phyloP scores from a whole-genome alignment of 2,797 vertebrate genomes.

The Hoplostethus atlanticus region DNA sequence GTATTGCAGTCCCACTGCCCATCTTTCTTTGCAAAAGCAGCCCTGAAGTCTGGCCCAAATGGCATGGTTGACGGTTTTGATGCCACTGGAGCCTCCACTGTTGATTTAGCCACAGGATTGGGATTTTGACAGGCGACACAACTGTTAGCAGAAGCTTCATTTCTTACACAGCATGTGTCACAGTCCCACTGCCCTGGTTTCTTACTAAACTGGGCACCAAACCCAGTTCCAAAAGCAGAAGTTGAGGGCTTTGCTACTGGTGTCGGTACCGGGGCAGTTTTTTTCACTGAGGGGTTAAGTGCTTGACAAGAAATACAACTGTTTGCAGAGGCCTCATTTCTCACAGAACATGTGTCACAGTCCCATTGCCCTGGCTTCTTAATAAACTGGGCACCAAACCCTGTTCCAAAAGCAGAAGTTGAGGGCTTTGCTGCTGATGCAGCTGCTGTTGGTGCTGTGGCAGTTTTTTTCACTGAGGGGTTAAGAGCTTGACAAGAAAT shows the following conservation, averaged over 20 bases:
- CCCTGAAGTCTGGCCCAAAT: slow-evolving; percentile 55
- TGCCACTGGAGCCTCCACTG: slow-evolving; percentile 29
- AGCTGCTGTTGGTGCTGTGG: slow-evolving; percentile 2
- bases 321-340: slow-evolving; percentile 68
- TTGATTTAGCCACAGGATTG: slow-evolving; percentile 77
- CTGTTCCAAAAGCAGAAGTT: slow-evolving; percentile 55
- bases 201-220: slow-evolving; percentile 83
- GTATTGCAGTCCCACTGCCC: slow-evolving; percentile 64
- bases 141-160: slow-evolving; percentile 77
- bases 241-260: slow-evolving; percentile 29
- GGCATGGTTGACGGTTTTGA: slow-evolving; percentile 45
- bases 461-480: slow-evolving; percentile 54
- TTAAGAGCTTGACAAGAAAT: slow-evolving; percentile 78
- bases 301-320: slow-evolving; percentile 77
- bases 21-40: slow-evolving; percentile 65
- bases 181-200: slow-evolving; percentile 90
- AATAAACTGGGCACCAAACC: slow-evolving; percentile 77
- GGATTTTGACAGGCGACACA: slow-evolving; percentile 83
- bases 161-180: slow-evolving; percentile 83
- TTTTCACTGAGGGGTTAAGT: slow-evolving; percentile 68
- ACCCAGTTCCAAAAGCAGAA: slow-evolving; percentile 66
- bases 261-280: slow-evolving; percentile 29
- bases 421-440: slow-evolving; percentile 29
- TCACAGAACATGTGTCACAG: slow-evolving; percentile 68
- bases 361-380: slow-evolving; percentile 74